Evolutionary conservation across 2,888 invertebrate genomes (phyloP), one percentile per base, ranked within the genome.

Genomic region (Crocallis elinguaria): DNA sequence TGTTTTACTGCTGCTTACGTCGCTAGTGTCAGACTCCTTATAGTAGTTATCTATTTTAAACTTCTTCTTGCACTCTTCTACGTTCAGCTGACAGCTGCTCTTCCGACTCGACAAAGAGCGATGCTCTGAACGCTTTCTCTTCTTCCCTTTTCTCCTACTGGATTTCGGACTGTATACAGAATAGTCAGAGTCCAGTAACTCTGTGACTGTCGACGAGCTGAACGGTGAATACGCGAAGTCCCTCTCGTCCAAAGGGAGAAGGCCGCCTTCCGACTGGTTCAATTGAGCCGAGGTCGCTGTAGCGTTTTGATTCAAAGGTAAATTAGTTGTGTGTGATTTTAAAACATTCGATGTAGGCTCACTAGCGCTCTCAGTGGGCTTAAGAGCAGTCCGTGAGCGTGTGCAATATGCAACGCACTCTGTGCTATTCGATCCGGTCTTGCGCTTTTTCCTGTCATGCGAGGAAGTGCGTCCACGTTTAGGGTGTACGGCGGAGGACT

Each of bases 41-140:
- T 75, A 84, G 71, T 81, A 84, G 69, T 79, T 64, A 79, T 92
- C 92, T 88, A 92, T 92, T 88, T 93, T 93, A 79, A 91, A 87
- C 78, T 85, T 89, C 78, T 92, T 86, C 69, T 84, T 79, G 67
- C 78, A 83, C 67, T 84, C 82, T 52, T 87, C 88, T 59, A 82
- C 64, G 65, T 84, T 80, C 49, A 88, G 69, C 61, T 83, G 69
- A 65, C 67, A 81, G 72, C 76, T 82, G 69, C 80, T 86, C 64
- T 86, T 88, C 64, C 82, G 84, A 60, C 73, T 79, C n/a, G 88
- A 85, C 35, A 87, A 64, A 12, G 90, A 86, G 48, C 84, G 84
- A 71, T 88, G 86, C 41, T 77, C 71, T 12, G 90, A 88, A 42
- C 90, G 84, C 69, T 90, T 90, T 67, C 91, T 81, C 69, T 91